Base-by-base conservation (phyloP, 2,113 vertebrate genomes). In the Scalopus aquaticus region DNA sequence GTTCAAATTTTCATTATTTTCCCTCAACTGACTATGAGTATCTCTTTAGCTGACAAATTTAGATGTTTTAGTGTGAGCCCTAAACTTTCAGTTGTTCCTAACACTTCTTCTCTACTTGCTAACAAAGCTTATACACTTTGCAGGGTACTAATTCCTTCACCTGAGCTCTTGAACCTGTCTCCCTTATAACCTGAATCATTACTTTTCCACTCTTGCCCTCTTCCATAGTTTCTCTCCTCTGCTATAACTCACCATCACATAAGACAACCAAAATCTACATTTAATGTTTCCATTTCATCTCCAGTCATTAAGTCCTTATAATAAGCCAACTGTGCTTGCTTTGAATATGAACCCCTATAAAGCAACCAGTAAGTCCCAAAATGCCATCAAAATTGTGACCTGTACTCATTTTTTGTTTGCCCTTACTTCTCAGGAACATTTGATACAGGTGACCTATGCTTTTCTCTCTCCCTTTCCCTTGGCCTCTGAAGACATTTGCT, bases 281-380 rank as follows among this genome's bases (percentile, higher is more conserved):
- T n/a, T 79, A 65, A 79, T 42, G 13, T 60, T 93, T 37, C 35
- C 42, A n/a, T 86, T 80, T 90, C 17, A 79, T 58, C 69, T 74
- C 44, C 7, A 76, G 32, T 7, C 24, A 82, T 35, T 56, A 24
- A 77, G 49, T 11, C 49, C 2, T 72, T 46, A 69, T 10, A 24
- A 42, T 69, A 49, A 92, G 67, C 11, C 1, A 10, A 39, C 54
- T 90, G 22, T 49, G 22, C 9, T 82, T 76, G 12, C 44, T 86
- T 81, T 86, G 42, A 88, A 86, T 93, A 88, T 67, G 26, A 95
- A 80, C 28, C 5, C 54, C 24, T 35, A 74, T 26, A 56, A 78
- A 81, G 37, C 88, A 80, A 95, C 2, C n/a, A 81, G 9, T 17
- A 81, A 70, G 6, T 46, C 9, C 16, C 12, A 17, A 76, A 74